Conservation (phyloP, 2,888 invertebrate species). For the Limnephilus marmoratus region DNA sequence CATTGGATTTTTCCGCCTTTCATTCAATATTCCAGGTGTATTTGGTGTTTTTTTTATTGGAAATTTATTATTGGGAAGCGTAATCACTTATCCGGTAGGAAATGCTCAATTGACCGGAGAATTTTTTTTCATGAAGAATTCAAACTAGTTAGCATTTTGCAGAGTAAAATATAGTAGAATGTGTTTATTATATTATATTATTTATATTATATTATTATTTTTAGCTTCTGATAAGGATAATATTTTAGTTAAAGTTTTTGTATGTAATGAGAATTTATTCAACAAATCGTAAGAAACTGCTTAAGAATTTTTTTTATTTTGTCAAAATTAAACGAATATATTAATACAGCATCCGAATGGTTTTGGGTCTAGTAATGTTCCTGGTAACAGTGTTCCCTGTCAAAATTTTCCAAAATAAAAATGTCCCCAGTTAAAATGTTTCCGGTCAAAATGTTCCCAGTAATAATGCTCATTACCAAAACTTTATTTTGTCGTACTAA, state of each 20-base stretch:
- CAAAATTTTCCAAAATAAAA: too few relatives aligned
- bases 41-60: constrained; percentile 15
- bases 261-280: not conserved
- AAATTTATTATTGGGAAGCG: constrained; percentile 58
- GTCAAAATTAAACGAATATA: too few relatives aligned
- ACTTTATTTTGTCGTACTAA: too few relatives aligned
- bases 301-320: too few relatives aligned
- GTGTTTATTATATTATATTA: not conserved
- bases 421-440: too few relatives aligned
- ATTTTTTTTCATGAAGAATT: constrained; percentile 47
- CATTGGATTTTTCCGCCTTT: constrained; percentile 62
- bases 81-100: constrained; percentile 53
- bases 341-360: too few relatives aligned
- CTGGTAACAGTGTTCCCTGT: too few relatives aligned
- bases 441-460: too few relatives aligned
- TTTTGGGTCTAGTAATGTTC: too few relatives aligned
- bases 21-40: constrained; percentile 64
- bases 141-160: not conserved
- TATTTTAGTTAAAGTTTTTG: not conserved
- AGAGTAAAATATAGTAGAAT: not conserved
- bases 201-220: not conserved
- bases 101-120: constrained; percentile 56
- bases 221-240: not conserved
- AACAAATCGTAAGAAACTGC: not conserved
- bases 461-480: too few relatives aligned